Evolutionary conservation across 2,888 invertebrate species (phyloP).

Genomic region (Orthonevra nobilis): DNA sequence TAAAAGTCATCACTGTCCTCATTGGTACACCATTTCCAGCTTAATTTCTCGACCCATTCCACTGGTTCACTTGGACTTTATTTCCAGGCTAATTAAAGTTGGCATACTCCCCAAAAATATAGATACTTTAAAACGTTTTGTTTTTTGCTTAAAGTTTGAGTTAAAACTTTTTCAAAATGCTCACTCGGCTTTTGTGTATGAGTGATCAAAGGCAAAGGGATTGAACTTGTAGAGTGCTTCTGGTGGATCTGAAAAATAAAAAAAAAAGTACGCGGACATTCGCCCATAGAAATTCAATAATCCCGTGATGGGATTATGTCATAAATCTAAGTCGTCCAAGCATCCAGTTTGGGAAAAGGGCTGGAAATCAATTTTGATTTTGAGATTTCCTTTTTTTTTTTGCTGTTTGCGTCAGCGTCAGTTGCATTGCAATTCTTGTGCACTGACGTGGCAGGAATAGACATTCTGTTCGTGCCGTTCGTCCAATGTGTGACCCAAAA

Average conservation of each 20-base stretch:
- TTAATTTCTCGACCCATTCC: constrained; percentile 53
- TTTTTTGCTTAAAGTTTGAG: too few relatives aligned
- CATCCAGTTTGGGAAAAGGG: constrained; percentile 1
- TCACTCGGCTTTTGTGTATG: too few relatives aligned
- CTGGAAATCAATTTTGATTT: constrained; percentile 56
- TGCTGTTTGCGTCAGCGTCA: not conserved
- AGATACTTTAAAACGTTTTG: too few relatives aligned
- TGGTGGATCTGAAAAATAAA: too few relatives aligned
- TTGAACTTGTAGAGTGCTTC: too few relatives aligned
- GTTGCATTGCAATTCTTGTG: not conserved
- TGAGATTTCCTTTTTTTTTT: constrained; percentile 43
- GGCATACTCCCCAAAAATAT: too few relatives aligned
- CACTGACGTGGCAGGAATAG: not conserved
- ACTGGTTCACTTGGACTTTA: not conserved
- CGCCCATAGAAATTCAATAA: constrained; percentile 41
- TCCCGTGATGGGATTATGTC: constrained; percentile 38
- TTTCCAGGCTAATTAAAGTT: constrained; percentile 34
- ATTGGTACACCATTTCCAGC: constrained; percentile 60
- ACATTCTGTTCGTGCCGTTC: constrained; percentile 5
- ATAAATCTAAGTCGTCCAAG: constrained; percentile 26
- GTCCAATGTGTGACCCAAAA: constrained; percentile 13
- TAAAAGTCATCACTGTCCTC: constrained; percentile 54
- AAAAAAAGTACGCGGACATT: constrained; percentile 15
- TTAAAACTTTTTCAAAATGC: too few relatives aligned
- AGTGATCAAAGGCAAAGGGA: too few relatives aligned